phyloP scores from a whole-genome alignment of 30 jellyfish, hydroid and myxozoan species.

The Aurelia coerulea region DNA sequence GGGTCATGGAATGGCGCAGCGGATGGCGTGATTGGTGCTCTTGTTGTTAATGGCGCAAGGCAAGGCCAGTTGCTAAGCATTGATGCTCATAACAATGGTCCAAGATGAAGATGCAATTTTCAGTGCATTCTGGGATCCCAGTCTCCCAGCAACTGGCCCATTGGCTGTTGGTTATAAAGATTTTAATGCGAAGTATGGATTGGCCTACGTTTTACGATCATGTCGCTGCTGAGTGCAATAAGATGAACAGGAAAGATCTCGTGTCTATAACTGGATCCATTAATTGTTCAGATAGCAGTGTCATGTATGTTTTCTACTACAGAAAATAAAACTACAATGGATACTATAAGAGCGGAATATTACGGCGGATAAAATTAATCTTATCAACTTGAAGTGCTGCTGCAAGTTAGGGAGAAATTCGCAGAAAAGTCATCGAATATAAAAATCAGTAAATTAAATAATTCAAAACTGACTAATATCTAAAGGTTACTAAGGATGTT shows the following conservation, averaged over 20 bases:
- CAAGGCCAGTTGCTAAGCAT: constrained; percentile 37
- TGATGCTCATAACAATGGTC: constrained; percentile 48
- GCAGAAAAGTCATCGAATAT: too few relatives aligned
- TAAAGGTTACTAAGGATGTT: too few relatives aligned
- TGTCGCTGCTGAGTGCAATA: constrained; percentile 2
- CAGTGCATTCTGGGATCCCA: constrained; percentile 31
- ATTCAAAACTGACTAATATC: too few relatives aligned
- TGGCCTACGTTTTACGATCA: constrained; percentile 23
- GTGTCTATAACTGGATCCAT: constrained; percentile 31
- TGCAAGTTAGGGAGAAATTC: too few relatives aligned
- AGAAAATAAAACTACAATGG: too few relatives aligned
- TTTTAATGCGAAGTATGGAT: not conserved
- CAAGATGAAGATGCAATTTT: constrained; percentile 23
- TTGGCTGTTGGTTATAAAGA: constrained; percentile 28
- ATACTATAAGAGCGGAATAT: too few relatives aligned
- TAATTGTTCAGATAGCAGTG: constrained; percentile 17
- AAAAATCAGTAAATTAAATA: too few relatives aligned
- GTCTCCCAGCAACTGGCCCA: constrained; percentile 23
- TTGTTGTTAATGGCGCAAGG: constrained; percentile 6
- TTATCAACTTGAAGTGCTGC: too few relatives aligned
- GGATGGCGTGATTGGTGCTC: constrained; percentile 8
- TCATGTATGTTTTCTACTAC: too few relatives aligned
- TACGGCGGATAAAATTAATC: too few relatives aligned
- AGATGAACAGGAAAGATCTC: constrained; percentile 16
- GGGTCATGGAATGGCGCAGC: constrained; percentile 37